Evolutionary conservation across 2,888 invertebrate genomes (phyloP).

Genomic region (Cecidostiba fungosa): DNA sequence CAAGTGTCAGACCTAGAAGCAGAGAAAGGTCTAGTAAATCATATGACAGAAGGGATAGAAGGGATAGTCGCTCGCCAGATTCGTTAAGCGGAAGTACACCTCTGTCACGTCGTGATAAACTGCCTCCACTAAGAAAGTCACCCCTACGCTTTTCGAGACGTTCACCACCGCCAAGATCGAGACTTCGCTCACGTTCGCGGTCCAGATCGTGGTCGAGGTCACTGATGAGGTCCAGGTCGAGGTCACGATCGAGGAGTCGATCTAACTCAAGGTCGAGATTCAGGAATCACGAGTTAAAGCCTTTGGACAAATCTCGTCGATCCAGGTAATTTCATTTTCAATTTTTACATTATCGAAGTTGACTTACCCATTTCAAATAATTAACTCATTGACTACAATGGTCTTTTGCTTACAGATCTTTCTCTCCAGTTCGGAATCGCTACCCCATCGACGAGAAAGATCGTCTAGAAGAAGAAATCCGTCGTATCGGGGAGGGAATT

Average conservation of each 20-base stretch:
- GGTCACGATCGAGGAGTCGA: conserved; percentile 68
- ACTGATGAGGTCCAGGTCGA: conserved; percentile 69
- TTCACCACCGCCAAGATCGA: conserved; percentile 69
- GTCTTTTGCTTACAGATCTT: conserved; percentile 45
- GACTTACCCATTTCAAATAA: neutral
- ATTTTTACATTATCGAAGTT: neutral
- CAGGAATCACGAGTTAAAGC: conserved; percentile 66
- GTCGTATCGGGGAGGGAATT: conserved; percentile 32
- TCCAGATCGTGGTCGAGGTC: conserved; percentile 71
- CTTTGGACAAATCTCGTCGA: conserved; percentile 69
- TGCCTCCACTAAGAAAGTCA: conserved; percentile 50
- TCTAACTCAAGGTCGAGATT: conserved; percentile 66
- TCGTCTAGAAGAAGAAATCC: conserved; percentile 48
- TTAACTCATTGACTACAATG: neutral
- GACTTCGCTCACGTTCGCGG: conserved; percentile 75
- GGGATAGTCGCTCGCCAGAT: conserved; percentile 71
- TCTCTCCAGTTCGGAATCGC: conserved; percentile 56
- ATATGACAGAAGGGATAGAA: conserved; percentile 70
- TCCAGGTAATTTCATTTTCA: conserved; percentile 69
- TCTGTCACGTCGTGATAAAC: conserved; percentile 65
- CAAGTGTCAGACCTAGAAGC: conserved; percentile 56
- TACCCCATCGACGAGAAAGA: conserved; percentile 45
- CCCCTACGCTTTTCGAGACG: conserved; percentile 50
- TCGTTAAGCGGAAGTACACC: conserved; percentile 79
- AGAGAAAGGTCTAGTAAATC: conserved; percentile 63